Evolutionary conservation across 2,113 vertebrate genomes (phyloP).

Genomic region (Castor canadensis): DNA sequence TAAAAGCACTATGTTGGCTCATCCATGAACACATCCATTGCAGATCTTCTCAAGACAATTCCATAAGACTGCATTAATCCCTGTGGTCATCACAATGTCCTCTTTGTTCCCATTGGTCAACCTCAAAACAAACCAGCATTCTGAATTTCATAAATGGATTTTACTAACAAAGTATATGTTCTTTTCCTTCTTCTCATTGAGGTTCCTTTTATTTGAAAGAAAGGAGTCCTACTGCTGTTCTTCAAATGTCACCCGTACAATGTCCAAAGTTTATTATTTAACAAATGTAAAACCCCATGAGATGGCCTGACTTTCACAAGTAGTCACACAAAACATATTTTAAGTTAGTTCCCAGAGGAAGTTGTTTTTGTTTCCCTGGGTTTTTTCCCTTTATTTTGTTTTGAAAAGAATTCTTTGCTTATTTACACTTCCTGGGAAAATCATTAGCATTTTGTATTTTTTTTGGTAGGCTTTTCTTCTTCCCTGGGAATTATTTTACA

Average conservation of each 20-base stretch:
- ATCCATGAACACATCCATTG: too few relatives aligned
- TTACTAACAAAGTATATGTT: neutral
- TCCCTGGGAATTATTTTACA: conserved; percentile 66
- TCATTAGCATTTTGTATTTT: conserved; percentile 71
- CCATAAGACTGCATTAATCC: too few relatives aligned
- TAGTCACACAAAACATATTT: conserved; percentile 18
- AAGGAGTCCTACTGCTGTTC: neutral
- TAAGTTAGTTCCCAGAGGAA: conserved; percentile 64
- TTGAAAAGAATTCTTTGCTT: conserved; percentile 36
- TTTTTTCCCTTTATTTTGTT: conserved; percentile 28
- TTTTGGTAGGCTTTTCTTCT: conserved; percentile 58
- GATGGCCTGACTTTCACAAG: neutral
- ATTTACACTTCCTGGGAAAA: conserved; percentile 69
- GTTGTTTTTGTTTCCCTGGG: conserved; percentile 57
- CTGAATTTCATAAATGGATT: neutral
- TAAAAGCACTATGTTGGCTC: neutral
- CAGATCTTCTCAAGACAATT: neutral
- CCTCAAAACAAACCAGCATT: neutral
- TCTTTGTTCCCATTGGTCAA: neutral
- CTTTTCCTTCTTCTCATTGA: neutral
- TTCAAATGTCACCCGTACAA: neutral
- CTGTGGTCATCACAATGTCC: neutral
- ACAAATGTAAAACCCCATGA: conserved; percentile 1
- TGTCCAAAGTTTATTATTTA: conserved; percentile 28
- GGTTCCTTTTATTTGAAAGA: neutral